A percentile compares a stretch with the other conserved stretches of the same genome.
Evolutionary conservation across 92 coral and sea anemone genomes (phyloP).

Genomic region (Umimayanthus kanabou): DNA sequence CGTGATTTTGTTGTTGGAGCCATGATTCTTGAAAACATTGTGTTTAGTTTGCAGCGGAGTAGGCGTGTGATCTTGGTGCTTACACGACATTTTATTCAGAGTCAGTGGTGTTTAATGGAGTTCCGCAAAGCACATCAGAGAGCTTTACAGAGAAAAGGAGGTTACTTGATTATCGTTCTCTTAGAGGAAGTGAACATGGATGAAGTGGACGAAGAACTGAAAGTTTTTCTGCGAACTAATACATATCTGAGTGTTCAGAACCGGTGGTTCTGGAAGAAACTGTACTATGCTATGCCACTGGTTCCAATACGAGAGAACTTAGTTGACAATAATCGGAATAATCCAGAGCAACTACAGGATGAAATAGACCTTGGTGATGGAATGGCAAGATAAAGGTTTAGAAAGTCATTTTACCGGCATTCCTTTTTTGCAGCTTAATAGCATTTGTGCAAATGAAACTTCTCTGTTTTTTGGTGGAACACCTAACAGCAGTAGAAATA

Average conservation of each 20-base stretch:
- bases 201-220: constrained; percentile 70
- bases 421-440: too few species aligned
- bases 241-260: constrained; percentile 66
- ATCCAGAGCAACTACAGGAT: neutral
- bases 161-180: constrained; percentile 72
- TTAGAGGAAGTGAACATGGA: constrained; percentile 72
- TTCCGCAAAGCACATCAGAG: constrained; percentile 89
- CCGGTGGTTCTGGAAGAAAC: constrained; percentile 86
- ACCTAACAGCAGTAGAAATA: too few species aligned
- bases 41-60: constrained; percentile 69
- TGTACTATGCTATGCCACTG: constrained; percentile 70
- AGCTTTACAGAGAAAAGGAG: constrained; percentile 63
- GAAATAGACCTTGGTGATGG: constrained; percentile 15
- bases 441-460: too few species aligned
- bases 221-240: constrained; percentile 70
- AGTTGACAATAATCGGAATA: neutral
- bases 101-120: constrained; percentile 89
- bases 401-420: too few species aligned
- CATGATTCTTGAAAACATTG: constrained; percentile 65
- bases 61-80: constrained; percentile 78
- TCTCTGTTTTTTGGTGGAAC: too few species aligned
- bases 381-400: neutral
- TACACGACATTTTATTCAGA: constrained; percentile 63
- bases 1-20: constrained; percentile 84
- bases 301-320: neutral